Evolutionary conservation across 2,888 invertebrate species (phyloP).

Genomic region (Nomada fabriciana): DNA sequence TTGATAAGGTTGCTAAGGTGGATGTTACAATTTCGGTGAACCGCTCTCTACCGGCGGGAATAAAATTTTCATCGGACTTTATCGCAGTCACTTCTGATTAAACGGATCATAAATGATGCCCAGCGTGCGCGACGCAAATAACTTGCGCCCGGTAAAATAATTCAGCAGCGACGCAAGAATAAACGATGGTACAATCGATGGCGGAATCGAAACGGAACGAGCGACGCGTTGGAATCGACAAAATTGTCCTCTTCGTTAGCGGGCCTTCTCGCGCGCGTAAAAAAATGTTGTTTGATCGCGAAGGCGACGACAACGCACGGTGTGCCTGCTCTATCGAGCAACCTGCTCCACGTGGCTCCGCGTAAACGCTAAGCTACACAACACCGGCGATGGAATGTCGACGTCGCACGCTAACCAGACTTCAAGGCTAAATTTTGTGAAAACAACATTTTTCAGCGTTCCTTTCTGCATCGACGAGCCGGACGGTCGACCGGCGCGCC

Average conservation of each 20-base stretch:
- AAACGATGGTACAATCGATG: conserved; percentile 2
- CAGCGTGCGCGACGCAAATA: conserved; percentile 24
- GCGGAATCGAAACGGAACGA: neutral
- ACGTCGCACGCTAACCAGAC: neutral
- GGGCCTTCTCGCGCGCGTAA: neutral
- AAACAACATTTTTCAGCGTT: too few relatives aligned
- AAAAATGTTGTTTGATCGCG: conserved; percentile 6
- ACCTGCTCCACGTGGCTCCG: conserved; percentile 3
- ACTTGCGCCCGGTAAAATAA: conserved; percentile 13
- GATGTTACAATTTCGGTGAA: conserved; percentile 34
- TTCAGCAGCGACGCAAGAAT: neutral
- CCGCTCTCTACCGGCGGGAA: conserved; percentile 22
- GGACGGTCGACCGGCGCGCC: too few relatives aligned
- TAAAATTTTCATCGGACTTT: conserved; percentile 25
- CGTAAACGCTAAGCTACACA: neutral
- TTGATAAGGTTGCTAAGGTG: neutral
- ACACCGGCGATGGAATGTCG: neutral
- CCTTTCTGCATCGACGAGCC: too few relatives aligned
- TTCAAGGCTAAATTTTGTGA: neutral
- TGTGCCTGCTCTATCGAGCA: neutral
- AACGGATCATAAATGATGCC: conserved; percentile 36
- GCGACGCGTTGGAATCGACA: neutral
- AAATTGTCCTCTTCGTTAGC: conserved; percentile 22
- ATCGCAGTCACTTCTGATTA: conserved; percentile 8
- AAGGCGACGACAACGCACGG: conserved; percentile 1